A percentile compares a stretch with the other conserved stretches of the same genome.
Evolutionary conservation across 1,140 invertebrate species (phyloP).

Genomic region (Apis laboriosa): DNA sequence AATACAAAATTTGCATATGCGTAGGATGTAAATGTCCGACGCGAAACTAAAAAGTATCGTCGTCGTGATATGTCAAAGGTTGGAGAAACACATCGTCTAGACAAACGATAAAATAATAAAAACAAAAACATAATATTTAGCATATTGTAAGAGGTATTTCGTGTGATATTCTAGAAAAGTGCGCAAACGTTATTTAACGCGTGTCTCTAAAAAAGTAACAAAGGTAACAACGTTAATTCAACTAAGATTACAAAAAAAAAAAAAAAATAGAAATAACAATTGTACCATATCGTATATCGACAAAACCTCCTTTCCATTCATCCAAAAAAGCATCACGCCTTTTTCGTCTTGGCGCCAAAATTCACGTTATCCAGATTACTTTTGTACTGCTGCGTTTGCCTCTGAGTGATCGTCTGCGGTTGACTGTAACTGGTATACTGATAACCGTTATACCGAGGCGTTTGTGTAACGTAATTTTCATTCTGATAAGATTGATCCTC

Average conservation of each 20-base stretch:
- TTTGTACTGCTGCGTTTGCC: conserved; percentile 60
- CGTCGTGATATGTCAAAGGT: background rate
- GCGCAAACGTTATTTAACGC: too few species aligned
- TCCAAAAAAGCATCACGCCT: conserved; percentile 19
- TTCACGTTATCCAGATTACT: conserved; percentile 66
- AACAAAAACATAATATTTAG: background rate
- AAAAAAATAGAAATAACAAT: conserved; percentile 7
- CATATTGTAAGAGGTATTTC: background rate
- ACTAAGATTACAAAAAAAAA: background rate
- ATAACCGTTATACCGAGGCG: conserved; percentile 68
- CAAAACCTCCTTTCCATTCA: background rate
- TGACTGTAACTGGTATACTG: conserved; percentile 71
- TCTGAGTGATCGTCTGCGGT: conserved; percentile 51
- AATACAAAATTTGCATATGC: conserved; percentile 37
- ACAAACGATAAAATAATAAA: too few species aligned
- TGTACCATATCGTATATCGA: background rate
- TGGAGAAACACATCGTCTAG: background rate
- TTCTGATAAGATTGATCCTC: conserved; percentile 58
- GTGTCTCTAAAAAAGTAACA: background rate
- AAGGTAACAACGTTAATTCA: background rate
- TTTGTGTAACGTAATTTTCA: conserved; percentile 64
- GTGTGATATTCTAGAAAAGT: background rate
- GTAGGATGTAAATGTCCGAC: conserved; percentile 2
- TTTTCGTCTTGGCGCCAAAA: conserved; percentile 65
- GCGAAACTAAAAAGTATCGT: background rate